Evolutionary conservation across 2,888 invertebrate species (phyloP).

Genomic region (Aleiodes alternator): DNA sequence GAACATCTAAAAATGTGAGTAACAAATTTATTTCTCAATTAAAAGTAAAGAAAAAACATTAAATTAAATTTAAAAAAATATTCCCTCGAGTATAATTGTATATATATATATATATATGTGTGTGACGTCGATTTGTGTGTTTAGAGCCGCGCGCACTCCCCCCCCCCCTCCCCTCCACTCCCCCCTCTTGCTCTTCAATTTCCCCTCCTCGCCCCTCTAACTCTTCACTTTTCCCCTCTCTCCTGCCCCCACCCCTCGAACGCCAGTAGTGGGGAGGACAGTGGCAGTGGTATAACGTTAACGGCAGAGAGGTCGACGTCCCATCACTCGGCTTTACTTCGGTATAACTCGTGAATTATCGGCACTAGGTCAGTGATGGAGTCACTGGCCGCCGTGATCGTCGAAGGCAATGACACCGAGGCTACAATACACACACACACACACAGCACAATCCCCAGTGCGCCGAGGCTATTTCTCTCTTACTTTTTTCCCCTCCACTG

Average conservation of each 20-base stretch:
- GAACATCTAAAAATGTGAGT: conserved; percentile 75
- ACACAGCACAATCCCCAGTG: conserved; percentile 14
- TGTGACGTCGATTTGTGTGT: background rate
- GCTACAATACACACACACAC: conserved; percentile 43
- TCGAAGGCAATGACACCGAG: conserved; percentile 75
- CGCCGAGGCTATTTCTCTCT: conserved; percentile 32
- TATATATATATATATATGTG: no score
- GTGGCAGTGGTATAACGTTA: conserved; percentile 27
- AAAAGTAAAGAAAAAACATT: background rate
- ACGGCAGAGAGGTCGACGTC: conserved; percentile 60
- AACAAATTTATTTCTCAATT: background rate
- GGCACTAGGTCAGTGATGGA: conserved; percentile 76
- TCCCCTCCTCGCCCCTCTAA: no score
- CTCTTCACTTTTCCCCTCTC: no score
- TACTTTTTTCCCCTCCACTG: background rate
- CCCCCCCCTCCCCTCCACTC: no score
- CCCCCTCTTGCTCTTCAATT: no score
- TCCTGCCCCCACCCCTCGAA: no score
- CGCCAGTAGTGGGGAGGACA: conserved; percentile 4
- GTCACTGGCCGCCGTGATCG: conserved; percentile 75
- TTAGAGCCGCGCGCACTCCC: conserved; percentile 19
- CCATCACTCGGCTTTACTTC: conserved; percentile 69
- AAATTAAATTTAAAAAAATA: conserved; percentile 1
- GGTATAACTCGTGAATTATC: conserved; percentile 66
- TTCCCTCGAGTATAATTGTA: conserved; percentile 1